phyloP scores from a whole-genome alignment of 1,140 invertebrate genomes.

The Achroia grisella region DNA sequence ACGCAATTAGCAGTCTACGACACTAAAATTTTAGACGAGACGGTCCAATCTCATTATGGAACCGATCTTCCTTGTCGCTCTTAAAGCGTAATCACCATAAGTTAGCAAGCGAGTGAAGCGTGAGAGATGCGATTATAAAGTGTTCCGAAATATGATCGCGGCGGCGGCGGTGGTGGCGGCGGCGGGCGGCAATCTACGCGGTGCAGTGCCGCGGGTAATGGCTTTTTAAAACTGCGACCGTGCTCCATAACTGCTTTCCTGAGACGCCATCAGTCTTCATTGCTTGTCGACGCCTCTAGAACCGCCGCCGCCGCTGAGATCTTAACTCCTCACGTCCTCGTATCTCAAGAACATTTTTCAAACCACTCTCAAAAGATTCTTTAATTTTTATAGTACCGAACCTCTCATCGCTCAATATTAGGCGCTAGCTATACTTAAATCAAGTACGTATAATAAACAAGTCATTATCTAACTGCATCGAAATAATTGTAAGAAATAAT shows the following conservation, averaged over 20 bases:
- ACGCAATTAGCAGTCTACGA: conserved; percentile 65
- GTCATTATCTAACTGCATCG: no score
- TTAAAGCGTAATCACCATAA: conserved; percentile 71
- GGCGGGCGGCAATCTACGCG: conserved; percentile 57
- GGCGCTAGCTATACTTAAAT: no score
- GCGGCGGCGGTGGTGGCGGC: conserved; percentile 36
- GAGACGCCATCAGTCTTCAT: conserved; percentile 71
- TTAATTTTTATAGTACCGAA: conserved; percentile 22
- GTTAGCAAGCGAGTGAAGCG: conserved; percentile 68
- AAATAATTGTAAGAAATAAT: background rate
- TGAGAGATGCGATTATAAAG: conserved; percentile 71
- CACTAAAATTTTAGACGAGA: conserved; percentile 69
- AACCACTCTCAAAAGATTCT: conserved; percentile 35
- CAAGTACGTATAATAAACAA: background rate
- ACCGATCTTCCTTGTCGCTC: conserved; percentile 70
- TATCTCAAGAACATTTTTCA: conserved; percentile 58
- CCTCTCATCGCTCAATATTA: conserved; percentile 3
- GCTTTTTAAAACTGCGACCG: conserved; percentile 72
- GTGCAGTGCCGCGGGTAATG: conserved; percentile 67
- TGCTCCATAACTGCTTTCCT: conserved; percentile 64
- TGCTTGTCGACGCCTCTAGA: conserved; percentile 59
- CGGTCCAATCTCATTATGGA: conserved; percentile 68
- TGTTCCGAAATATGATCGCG: conserved; percentile 68
- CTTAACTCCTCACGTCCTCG: conserved; percentile 58
- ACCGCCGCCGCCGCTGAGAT: conserved; percentile 36